A percentile compares a stretch with the other conserved stretches of the same genome.
phyloP scores from a whole-genome alignment of 2,113 vertebrate species.

The Urocolius indicus region DNA sequence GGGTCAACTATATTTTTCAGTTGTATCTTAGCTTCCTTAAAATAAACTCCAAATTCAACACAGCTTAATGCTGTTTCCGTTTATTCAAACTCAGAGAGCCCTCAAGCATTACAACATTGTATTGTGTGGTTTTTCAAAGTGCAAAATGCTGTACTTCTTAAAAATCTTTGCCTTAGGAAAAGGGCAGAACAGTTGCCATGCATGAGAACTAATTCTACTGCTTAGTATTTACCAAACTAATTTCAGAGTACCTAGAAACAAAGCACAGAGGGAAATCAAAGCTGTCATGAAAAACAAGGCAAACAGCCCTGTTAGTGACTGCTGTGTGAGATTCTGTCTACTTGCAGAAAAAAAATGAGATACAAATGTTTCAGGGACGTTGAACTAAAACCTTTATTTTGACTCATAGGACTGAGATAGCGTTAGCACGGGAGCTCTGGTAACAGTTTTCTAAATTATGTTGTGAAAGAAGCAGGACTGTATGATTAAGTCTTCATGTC shows the following conservation, averaged over 20 bases:
- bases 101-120: not conserved
- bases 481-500: not conserved
- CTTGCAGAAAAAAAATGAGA: not conserved
- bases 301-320: not conserved
- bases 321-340: not conserved
- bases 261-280: not conserved
- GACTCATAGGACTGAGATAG: not conserved
- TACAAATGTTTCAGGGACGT: not conserved
- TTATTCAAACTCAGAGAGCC: not conserved
- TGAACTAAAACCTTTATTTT: not conserved
- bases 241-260: not conserved
- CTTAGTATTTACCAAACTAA: not conserved
- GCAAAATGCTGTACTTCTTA: not conserved
- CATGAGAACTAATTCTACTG: not conserved
- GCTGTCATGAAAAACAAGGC: not conserved
- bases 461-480: not conserved
- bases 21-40: not conserved
- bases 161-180: not conserved
- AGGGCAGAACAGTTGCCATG: not conserved
- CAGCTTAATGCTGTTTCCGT: not conserved
- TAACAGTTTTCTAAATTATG: not conserved
- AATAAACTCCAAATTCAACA: not conserved
- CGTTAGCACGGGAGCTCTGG: not conserved
- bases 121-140: not conserved
- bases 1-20: not conserved